Evolutionary conservation across 2,113 vertebrate genomes (phyloP).

Genomic region (Cheilinus undulatus): DNA sequence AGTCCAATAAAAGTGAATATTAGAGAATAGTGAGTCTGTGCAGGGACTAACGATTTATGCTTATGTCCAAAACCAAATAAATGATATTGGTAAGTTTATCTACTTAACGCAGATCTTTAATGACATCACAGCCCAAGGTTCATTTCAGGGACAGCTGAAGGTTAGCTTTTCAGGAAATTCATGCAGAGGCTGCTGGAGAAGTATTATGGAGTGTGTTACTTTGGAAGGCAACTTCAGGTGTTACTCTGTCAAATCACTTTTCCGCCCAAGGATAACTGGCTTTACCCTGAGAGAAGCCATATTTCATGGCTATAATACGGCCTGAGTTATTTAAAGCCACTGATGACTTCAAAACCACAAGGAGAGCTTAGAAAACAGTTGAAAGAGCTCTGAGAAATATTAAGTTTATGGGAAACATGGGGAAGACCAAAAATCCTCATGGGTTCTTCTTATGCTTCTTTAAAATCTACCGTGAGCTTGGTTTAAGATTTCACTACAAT

Average conservation of each 20-base stretch:
- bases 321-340: slow-evolving; percentile 79
- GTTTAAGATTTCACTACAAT: slow-evolving; percentile 58
- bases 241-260: slow-evolving; percentile 78
- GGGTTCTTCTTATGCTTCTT: slow-evolving; percentile 81
- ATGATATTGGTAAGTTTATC: slow-evolving; percentile 37
- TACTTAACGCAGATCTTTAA: slow-evolving; percentile 20
- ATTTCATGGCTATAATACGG: slow-evolving; percentile 79
- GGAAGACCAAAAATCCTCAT: slow-evolving; percentile 68
- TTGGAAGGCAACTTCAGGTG: slow-evolving; percentile 71
- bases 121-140: slow-evolving; percentile 35
- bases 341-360: slow-evolving; percentile 79
- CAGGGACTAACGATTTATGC: slow-evolving; percentile 51
- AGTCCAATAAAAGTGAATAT: too few species aligned
- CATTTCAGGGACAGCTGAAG: too few species aligned
- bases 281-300: slow-evolving; percentile 75
- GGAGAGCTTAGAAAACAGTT: slow-evolving; percentile 78
- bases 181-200: slow-evolving; percentile 53
- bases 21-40: slow-evolving; percentile 30
- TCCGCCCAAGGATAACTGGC: slow-evolving; percentile 78
- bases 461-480: slow-evolving; percentile 80
- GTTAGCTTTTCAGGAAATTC: slow-evolving; percentile 49
- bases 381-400: slow-evolving; percentile 73
- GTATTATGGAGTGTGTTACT: slow-evolving; percentile 59
- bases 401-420: slow-evolving; percentile 71
- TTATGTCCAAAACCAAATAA: slow-evolving; percentile 21